Evolutionary conservation across 2,113 vertebrate species (phyloP).

Genomic region (Nanorana parkeri): DNA sequence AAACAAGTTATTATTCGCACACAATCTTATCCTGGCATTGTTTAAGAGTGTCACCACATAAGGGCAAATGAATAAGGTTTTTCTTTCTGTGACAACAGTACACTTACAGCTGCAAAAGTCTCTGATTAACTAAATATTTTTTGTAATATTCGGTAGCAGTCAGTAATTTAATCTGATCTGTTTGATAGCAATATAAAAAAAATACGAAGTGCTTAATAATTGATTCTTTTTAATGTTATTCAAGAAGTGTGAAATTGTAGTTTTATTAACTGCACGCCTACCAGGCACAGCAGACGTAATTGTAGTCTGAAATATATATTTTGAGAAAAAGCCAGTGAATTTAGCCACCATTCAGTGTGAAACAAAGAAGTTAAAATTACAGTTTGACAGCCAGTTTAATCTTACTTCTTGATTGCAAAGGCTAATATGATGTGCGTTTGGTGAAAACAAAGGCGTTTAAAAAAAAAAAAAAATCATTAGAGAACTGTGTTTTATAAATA

Average conservation of each 20-base stretch:
- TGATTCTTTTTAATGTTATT: conserved; percentile 4
- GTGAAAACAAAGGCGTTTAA: too few relatives aligned
- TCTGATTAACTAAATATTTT: not conserved
- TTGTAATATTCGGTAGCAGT: not conserved
- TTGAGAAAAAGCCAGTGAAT: not conserved
- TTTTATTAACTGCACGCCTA: conserved; percentile 38
- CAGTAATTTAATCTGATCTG: not conserved
- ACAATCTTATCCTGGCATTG: too few relatives aligned
- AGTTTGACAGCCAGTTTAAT: conserved; percentile 9
- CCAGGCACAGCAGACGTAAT: conserved; percentile 25
- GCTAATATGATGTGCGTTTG: too few relatives aligned
- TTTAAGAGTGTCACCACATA: too few relatives aligned
- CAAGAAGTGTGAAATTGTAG: conserved; percentile 18
- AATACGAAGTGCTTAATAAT: conserved; percentile 17
- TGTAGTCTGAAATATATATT: conserved; percentile 21
- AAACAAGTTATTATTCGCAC: too few relatives aligned
- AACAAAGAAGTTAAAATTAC: conserved; percentile 9
- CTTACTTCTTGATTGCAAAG: conserved; percentile 2
- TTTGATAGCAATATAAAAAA: conserved; percentile 3
- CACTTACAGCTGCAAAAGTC: too few relatives aligned
- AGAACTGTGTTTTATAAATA: too few relatives aligned
- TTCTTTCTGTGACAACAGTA: not conserved
- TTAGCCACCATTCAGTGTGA: not conserved
- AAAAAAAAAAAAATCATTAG: too few relatives aligned
- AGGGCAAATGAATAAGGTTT: too few relatives aligned